phyloP scores from a whole-genome alignment of 1,140 invertebrate genomes.

The Berghia stephanieae region DNA sequence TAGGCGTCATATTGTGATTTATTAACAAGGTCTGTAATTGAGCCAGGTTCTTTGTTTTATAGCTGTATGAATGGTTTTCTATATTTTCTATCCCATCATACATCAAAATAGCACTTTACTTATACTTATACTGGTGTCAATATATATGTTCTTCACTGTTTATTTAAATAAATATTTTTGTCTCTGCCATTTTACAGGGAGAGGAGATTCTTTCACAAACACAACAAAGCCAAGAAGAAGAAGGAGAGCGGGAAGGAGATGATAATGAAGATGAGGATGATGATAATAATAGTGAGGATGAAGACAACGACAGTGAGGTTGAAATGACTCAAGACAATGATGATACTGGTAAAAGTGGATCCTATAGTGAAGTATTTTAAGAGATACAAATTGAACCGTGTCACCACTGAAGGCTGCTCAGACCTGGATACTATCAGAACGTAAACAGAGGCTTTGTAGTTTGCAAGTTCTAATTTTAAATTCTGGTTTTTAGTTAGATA shows the following conservation, averaged over 20 bases:
- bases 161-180: neutral
- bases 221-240: neutral
- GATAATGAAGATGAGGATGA: constrained; percentile 8
- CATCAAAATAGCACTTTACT: neutral
- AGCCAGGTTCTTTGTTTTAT: neutral
- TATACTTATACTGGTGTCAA: too few species aligned
- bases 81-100: neutral
- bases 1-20: too few species aligned
- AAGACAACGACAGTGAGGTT: constrained; percentile 19
- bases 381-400: too few species aligned
- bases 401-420: too few species aligned
- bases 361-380: constrained; percentile 26
- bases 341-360: constrained; percentile 21
- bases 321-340: neutral
- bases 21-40: too few species aligned
- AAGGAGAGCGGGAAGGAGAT: constrained; percentile 8
- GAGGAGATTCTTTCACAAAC: constrained; percentile 27
- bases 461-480: too few species aligned
- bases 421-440: too few species aligned
- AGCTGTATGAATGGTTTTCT: neutral
- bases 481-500: too few species aligned
- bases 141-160: too few species aligned
- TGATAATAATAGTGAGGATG: constrained; percentile 9
- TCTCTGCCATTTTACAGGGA: neutral
- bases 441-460: too few species aligned